Conservation (phyloP, 2,888 invertebrate species). For the Eueremaeus valkanovi region DNA sequence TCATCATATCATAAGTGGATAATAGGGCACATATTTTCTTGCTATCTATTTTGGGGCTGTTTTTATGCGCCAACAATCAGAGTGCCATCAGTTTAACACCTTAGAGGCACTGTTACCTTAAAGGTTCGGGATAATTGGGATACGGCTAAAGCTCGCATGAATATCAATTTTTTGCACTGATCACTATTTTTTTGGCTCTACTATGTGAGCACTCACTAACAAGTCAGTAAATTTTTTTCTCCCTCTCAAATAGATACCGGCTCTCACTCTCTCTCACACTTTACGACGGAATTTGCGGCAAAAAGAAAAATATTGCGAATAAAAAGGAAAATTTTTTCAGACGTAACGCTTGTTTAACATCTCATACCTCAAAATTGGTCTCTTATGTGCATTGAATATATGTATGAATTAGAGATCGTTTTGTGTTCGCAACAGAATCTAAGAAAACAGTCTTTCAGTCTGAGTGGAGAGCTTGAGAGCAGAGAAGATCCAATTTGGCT, state of each 20-base stretch:
- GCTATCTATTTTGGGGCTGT: neutral
- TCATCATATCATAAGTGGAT: no score
- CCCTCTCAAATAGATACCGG: no score
- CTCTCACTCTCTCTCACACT: no score
- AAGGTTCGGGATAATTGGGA: neutral
- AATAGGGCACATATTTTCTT: neutral
- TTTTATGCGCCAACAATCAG: neutral
- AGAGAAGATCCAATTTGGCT: no score
- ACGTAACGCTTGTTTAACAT: conserved; percentile 12
- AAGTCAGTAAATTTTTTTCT: no score
- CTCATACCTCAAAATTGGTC: neutral
- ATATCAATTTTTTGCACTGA: neutral
- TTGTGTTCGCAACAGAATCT: no score
- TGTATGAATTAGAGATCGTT: no score
- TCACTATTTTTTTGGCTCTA: neutral
- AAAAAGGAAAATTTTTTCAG: neutral
- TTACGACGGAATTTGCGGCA: neutral
- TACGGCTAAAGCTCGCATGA: neutral
- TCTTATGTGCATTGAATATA: no score
- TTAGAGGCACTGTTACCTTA: neutral
- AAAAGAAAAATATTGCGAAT: neutral
- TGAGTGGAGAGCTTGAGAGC: no score
- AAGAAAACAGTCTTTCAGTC: no score
- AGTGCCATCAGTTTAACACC: conserved; percentile 9
- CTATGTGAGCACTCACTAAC: neutral